Conservation (phyloP, 2,113 vertebrate genomes). For the Rattus rattus region DNA sequence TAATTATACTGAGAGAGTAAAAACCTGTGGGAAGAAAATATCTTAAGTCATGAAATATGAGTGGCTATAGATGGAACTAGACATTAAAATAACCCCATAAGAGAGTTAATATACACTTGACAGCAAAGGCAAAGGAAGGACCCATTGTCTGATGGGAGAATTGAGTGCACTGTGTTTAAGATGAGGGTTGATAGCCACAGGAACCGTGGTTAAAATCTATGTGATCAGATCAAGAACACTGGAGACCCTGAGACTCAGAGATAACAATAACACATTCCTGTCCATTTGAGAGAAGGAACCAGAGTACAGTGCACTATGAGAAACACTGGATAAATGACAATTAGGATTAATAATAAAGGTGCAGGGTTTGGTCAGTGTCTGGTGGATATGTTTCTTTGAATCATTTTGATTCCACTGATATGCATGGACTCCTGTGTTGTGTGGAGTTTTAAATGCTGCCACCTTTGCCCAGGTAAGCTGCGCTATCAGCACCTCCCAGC, state of each 20-base stretch:
- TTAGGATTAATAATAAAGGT: no score
- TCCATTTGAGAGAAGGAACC: not conserved
- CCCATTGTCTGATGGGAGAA: not conserved
- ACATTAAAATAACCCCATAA: not conserved
- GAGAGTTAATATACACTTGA: not conserved
- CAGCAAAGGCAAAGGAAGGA: no score
- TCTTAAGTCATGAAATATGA: not conserved
- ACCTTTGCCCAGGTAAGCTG: no score
- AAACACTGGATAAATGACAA: not conserved
- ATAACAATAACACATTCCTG: not conserved
- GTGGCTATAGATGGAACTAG: not conserved
- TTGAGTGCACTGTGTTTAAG: not conserved
- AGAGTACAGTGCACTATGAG: not conserved
- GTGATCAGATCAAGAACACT: not conserved
- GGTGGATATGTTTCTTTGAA: no score
- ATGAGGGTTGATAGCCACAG: not conserved
- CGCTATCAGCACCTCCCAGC: no score
- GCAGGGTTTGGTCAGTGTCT: no score
- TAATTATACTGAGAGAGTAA: not conserved
- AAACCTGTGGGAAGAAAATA: not conserved
- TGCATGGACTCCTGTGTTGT: no score
- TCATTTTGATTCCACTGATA: no score
- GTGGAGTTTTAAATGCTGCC: no score
- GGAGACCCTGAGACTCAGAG: not conserved
- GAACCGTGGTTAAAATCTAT: not conserved